Conservation (phyloP, 2,113 vertebrate species). For the Aythya baeri region DNA sequence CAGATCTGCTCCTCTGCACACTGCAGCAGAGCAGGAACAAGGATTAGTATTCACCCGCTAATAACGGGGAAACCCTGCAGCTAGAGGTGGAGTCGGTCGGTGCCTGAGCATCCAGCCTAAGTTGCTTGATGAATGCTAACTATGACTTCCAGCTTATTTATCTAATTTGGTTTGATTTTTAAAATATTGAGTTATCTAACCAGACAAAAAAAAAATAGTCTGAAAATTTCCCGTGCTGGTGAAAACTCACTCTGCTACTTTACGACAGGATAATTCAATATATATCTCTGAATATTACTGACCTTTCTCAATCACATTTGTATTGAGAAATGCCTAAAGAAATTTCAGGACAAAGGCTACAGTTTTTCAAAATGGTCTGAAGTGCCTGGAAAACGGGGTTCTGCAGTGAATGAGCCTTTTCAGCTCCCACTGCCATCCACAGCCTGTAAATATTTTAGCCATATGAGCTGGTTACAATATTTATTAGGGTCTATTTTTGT, state of each 20-base stretch:
- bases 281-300: background rate
- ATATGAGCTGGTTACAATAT: background rate
- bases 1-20: background rate
- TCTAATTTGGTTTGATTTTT: conserved; percentile 61
- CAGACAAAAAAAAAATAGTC: background rate
- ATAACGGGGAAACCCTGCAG: conserved; percentile 52
- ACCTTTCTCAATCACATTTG: conserved; percentile 7
- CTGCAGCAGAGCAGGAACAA: conserved; percentile 21
- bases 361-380: background rate
- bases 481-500: background rate
- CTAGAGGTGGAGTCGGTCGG: conserved; percentile 39
- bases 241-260: conserved; percentile 1
- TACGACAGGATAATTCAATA: background rate
- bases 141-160: conserved; percentile 40
- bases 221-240: background rate
- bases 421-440: background rate
- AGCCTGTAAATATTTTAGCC: background rate
- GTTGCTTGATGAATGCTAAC: conserved; percentile 56
- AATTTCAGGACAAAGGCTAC: background rate
- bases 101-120: conserved; percentile 13
- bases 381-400: background rate
- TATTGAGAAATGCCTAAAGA: background rate
- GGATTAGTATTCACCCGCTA: conserved; percentile 56
- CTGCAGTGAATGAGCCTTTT: background rate
- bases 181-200: conserved; percentile 35